phyloP scores from a whole-genome alignment of 2,797 vertebrate species.

The Gadopsis bispinosus region DNA sequence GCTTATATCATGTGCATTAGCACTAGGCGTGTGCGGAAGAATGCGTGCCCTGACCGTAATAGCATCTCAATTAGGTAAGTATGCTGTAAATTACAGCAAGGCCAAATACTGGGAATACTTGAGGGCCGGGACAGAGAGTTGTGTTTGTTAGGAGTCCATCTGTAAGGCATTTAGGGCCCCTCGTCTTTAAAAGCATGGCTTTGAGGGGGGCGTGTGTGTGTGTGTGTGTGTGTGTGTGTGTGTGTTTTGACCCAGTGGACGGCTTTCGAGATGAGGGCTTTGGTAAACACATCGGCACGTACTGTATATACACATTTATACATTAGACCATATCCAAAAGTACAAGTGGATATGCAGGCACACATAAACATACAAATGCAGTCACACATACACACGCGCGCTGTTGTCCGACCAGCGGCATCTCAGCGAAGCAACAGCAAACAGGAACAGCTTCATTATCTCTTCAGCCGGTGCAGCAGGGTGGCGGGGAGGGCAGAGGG shows the following conservation, averaged over 20 bases:
- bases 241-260: slow-evolving; percentile 44
- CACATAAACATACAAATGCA: slow-evolving; percentile 18
- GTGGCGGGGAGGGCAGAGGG: neutral
- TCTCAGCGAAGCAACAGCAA: slow-evolving; percentile 2
- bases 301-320: slow-evolving; percentile 55
- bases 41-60: slow-evolving; percentile 76
- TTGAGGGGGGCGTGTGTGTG: slow-evolving; percentile 62
- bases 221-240: slow-evolving; percentile 40
- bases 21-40: slow-evolving; percentile 59
- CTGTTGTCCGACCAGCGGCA: slow-evolving; percentile 3
- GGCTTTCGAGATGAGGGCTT: slow-evolving; percentile 56
- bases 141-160: slow-evolving; percentile 84
- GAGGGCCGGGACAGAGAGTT: slow-evolving; percentile 73
- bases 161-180: slow-evolving; percentile 83
- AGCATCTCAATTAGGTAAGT: slow-evolving; percentile 82
- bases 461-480: slow-evolving; percentile 16
- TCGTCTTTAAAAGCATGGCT: slow-evolving; percentile 70
- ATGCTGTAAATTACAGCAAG: slow-evolving; percentile 82
- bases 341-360: slow-evolving; percentile 48
- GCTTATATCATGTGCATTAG: slow-evolving; percentile 74
- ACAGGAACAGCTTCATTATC: slow-evolving; percentile 39
- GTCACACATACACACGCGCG: slow-evolving; percentile 5
- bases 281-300: slow-evolving; percentile 65
- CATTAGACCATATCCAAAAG: slow-evolving; percentile 55
- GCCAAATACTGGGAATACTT: slow-evolving; percentile 83